Conservation (phyloP, 2,113 vertebrate species). For the Heptranchias perlo region DNA sequence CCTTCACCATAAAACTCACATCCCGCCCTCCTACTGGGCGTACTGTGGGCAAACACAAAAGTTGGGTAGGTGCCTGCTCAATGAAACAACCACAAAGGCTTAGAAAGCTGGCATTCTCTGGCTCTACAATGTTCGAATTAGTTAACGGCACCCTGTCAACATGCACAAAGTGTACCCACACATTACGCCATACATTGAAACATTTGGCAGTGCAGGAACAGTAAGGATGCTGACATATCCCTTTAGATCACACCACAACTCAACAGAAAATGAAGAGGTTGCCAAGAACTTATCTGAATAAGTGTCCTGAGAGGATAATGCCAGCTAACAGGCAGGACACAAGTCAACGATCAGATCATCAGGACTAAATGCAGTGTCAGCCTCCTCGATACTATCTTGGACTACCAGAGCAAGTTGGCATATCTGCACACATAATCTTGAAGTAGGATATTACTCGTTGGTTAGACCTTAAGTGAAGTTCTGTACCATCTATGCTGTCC, state of each 20-base stretch:
- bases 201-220: background rate
- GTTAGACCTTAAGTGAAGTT: background rate
- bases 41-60: background rate
- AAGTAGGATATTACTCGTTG: background rate
- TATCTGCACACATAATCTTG: background rate
- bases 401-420: background rate
- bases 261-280: background rate
- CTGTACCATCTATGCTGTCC: background rate
- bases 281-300: background rate
- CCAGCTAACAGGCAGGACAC: background rate
- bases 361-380: background rate
- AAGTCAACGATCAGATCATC: background rate
- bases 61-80: background rate
- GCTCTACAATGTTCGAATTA: no score
- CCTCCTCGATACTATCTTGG: background rate
- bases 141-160: background rate
- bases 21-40: background rate
- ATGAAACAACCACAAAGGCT: background rate
- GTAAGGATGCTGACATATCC: background rate
- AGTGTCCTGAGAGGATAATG: background rate
- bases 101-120: background rate
- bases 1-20: background rate
- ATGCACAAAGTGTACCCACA: background rate
- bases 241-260: background rate
- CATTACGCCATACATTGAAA: background rate